phyloP scores from a whole-genome alignment of 2,113 vertebrate genomes.

The Seriola rivoliana region DNA sequence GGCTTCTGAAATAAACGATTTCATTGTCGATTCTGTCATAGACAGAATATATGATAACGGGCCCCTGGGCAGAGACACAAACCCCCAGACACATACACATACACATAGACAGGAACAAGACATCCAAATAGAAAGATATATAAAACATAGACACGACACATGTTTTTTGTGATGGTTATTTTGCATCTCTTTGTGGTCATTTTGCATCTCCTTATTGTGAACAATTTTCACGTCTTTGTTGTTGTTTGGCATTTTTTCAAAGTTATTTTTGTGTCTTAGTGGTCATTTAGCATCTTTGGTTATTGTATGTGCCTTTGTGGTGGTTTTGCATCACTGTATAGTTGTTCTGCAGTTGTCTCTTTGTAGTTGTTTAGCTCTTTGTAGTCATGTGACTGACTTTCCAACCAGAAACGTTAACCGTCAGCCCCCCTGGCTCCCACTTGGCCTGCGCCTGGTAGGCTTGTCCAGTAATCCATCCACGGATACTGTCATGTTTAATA shows the following conservation, averaged over 20 bases:
- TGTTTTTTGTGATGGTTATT: too few relatives aligned
- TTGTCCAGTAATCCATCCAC: constrained; percentile 5
- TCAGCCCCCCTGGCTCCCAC: background rate
- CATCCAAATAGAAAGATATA: too few relatives aligned
- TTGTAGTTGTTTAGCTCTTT: background rate
- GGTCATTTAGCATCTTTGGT: background rate
- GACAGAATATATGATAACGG: constrained; percentile 1
- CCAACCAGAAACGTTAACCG: background rate
- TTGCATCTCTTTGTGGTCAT: background rate
- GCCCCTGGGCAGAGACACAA: background rate
- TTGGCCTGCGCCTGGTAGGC: background rate
- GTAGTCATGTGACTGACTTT: background rate
- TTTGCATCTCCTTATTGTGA: background rate
- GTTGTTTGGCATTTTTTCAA: background rate
- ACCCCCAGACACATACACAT: background rate
- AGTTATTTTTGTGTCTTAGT: background rate
- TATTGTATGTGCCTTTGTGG: too few relatives aligned
- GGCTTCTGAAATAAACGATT: constrained; percentile 37
- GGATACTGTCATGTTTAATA: constrained; percentile 17
- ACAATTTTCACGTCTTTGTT: background rate
- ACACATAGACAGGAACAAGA: background rate
- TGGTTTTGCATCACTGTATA: background rate
- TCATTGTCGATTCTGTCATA: constrained; percentile 42
- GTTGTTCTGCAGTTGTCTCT: background rate
- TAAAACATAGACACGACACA: too few relatives aligned